Conservation (phyloP, 2,888 invertebrate species). For the Asteroscopus sphinx region DNA sequence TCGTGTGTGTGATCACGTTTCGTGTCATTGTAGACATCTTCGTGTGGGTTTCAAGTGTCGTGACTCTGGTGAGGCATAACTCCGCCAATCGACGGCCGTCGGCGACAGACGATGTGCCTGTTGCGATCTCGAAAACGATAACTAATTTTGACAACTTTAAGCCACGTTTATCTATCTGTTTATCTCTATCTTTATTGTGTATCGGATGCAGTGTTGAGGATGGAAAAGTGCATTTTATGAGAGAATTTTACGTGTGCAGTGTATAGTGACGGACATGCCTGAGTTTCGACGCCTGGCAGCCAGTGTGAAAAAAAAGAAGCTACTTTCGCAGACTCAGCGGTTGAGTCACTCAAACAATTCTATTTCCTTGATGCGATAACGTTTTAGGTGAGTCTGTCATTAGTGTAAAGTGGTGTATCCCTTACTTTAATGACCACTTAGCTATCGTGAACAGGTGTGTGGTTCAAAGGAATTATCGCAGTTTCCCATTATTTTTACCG, state of each 20-base stretch:
- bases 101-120: slow-evolving; percentile 73
- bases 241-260: slow-evolving; percentile 68
- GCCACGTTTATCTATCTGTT: slow-evolving; percentile 29
- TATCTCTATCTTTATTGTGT: slow-evolving; percentile 39
- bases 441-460: slow-evolving; percentile 63
- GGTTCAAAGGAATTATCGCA: slow-evolving; percentile 34
- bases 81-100: slow-evolving; percentile 61
- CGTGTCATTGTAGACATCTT: slow-evolving; percentile 73
- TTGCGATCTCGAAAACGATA: slow-evolving; percentile 70
- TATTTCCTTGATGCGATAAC: slow-evolving; percentile 86
- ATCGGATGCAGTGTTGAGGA: slow-evolving; percentile 84
- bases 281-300: slow-evolving; percentile 81
- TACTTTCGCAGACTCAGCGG: slow-evolving; percentile 72
- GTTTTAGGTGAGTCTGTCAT: slow-evolving; percentile 86
- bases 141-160: slow-evolving; percentile 55
- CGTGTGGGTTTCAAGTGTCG: slow-evolving; percentile 71
- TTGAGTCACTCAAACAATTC: slow-evolving; percentile 76
- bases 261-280: slow-evolving; percentile 86
- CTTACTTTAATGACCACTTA: slow-evolving; percentile 67
- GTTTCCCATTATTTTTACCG: slow-evolving; percentile 43
- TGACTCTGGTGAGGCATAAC: slow-evolving; percentile 41
- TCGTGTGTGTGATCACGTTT: slow-evolving; percentile 66
- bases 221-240: slow-evolving; percentile 73
- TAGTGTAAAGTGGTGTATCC: slow-evolving; percentile 70
- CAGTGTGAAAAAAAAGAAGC: slow-evolving; percentile 87